Evolutionary conservation across 92 coral and sea anemone species (phyloP).

Genomic region (Heteractis magnifica): DNA sequence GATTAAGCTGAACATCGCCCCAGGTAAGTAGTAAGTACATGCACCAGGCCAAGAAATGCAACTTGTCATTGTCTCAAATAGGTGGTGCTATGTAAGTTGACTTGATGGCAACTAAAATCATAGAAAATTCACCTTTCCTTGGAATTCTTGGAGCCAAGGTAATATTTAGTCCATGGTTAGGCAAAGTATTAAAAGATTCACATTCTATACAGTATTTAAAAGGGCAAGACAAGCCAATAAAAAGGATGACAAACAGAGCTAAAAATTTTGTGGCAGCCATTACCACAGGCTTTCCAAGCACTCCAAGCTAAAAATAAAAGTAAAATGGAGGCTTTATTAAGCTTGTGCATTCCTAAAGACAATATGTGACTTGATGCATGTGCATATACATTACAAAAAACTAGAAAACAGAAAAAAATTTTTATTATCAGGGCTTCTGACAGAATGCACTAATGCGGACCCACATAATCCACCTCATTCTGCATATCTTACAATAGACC

Average conservation of each 20-base stretch:
- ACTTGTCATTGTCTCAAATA: conserved; percentile 6
- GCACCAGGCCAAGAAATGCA: conserved; percentile 16
- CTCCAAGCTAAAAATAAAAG: too few species aligned
- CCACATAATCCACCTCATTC: too few species aligned
- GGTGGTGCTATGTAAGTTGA: neutral
- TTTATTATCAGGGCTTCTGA: too few species aligned
- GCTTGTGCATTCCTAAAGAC: too few species aligned
- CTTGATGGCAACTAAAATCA: conserved; percentile 11
- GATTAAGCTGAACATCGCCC: conserved; percentile 30
- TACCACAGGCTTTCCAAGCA: too few species aligned
- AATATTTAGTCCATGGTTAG: conserved; percentile 29
- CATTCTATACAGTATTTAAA: neutral
- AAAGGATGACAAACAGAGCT: conserved; percentile 13
- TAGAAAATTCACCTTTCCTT: conserved; percentile 27
- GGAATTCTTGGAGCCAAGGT: conserved; percentile 17
- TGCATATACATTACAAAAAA: too few species aligned
- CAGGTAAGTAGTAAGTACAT: conserved; percentile 20
- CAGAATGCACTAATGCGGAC: too few species aligned
- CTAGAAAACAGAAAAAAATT: too few species aligned
- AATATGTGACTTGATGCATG: too few species aligned
- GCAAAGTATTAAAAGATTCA: conserved; percentile 6
- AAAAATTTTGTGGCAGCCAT: conserved; percentile 28
- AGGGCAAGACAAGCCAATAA: conserved; percentile 18
- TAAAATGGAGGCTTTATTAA: too few species aligned
- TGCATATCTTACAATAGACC: too few species aligned